Base-by-base conservation (phyloP, 2,888 invertebrate species). In the Bugula neritina region DNA sequence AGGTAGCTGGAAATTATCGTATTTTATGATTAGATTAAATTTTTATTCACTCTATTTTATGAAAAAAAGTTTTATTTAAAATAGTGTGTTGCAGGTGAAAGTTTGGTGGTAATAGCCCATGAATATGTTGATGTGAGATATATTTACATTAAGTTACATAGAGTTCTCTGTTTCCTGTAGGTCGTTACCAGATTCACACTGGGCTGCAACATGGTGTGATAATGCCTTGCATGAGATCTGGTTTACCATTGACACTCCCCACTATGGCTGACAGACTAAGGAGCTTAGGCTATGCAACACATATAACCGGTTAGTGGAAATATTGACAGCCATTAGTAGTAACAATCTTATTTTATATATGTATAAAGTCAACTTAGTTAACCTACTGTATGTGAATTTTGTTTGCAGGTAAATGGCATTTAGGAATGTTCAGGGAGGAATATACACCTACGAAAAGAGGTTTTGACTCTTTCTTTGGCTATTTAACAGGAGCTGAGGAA, bases 401-500 rank as follows among this genome's bases (percentile, higher is more conserved):
- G n/a, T 43, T 17, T 43, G 43, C 43, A 70, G 70, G 70, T 72
- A 86, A 85, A 76, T 85, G 85, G 85, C 84, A 85, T 76, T 75
- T 85, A 52, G 85, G 85, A 1, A 82, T 81, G 74, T 85, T 85
- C 75, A 79, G 80, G 72, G 78, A 80, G 76, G 79, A 80, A 31
- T 84, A 80, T 74, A 80, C 84, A 0, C 84, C 85, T 1, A 80
- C 80, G 0, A 78, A 78, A 71, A 76, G 85, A 1, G 85, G 85
- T 3, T 85, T 85, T 74, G 84, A 85, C 76, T 80, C 82, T 13
- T 85, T 84, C 74, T 82, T 82, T 73, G 85, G 85, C 0, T 85
- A 82, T 75, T 84, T 84, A 74, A 81, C 78, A 71, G 80, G 79
- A 17, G 74, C 75, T 43, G 77, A 78, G 71, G 79, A 80, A 63